Conservation (phyloP, 2,113 vertebrate genomes). For the Argyrosomus japonicus region DNA sequence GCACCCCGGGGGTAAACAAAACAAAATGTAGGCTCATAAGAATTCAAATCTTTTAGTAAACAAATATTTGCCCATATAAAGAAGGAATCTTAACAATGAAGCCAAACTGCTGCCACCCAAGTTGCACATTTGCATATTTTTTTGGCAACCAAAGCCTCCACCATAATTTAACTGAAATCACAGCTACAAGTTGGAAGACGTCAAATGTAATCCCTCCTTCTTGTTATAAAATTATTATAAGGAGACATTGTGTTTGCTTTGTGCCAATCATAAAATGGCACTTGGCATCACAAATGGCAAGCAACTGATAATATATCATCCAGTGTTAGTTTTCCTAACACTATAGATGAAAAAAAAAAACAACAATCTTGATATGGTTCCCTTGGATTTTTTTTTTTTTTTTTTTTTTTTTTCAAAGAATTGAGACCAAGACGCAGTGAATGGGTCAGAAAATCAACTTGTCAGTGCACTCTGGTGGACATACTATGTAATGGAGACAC, state of each 20-base stretch:
- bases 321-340: no score
- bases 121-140: conserved; percentile 23
- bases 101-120: conserved; percentile 37
- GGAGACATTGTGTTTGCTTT: neutral
- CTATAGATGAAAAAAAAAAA: no score
- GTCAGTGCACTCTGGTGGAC: neutral
- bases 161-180: conserved; percentile 16
- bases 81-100: conserved; percentile 10
- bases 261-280: neutral
- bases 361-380: no score
- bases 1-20: conserved; percentile 47
- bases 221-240: neutral
- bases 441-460: neutral
- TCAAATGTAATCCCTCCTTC: neutral
- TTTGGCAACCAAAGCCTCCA: conserved; percentile 35
- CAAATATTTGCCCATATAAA: conserved; percentile 20
- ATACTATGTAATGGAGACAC: neutral
- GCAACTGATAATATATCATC: no score
- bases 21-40: conserved; percentile 6
- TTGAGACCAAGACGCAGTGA: no score
- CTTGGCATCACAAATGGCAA: no score
- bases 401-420: no score
- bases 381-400: no score
- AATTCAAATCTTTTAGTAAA: conserved; percentile 31
- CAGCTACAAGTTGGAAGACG: neutral